Percentiles rank a stretch among this genome's conserved stretches.
These are phyloP conservation scores for Pyrrhosoma nymphula DNA, from an alignment of 2,888 invertebrate species.

Conservation along the genomic window DNA sequence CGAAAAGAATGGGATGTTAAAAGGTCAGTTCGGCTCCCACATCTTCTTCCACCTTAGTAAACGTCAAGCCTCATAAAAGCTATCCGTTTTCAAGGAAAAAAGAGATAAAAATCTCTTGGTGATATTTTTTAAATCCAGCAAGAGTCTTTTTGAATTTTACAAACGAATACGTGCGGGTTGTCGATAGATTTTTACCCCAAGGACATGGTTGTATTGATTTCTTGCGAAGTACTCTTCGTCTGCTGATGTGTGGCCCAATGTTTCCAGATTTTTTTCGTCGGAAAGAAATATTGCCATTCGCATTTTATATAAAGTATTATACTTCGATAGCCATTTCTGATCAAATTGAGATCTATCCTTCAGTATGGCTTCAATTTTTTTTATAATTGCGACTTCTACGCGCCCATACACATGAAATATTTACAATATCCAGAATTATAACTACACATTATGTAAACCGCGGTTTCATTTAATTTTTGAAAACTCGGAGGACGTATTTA, in stretches of 20 bases:
- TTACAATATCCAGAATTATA: too few species aligned
- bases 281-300: background rate
- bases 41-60: background rate
- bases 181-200: background rate
- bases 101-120: background rate
- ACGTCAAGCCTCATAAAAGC: background rate
- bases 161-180: background rate
- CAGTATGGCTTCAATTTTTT: too few species aligned
- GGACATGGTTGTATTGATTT: background rate
- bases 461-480: too few species aligned
- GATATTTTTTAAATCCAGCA: background rate
- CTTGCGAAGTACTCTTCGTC: background rate
- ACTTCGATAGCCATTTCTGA: too few species aligned
- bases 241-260: background rate
- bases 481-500: too few species aligned
- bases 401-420: too few species aligned
- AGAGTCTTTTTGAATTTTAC: background rate
- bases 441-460: too few species aligned
- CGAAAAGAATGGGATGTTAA: conserved; percentile 13
- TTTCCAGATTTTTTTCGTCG: background rate
- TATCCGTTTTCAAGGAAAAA: background rate
- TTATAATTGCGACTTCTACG: too few species aligned
- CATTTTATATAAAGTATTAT: too few species aligned
- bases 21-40: background rate
- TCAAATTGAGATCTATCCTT: too few species aligned